Evolutionary conservation across 2,888 invertebrate genomes (phyloP).

Genomic region (Rhogogaster chlorosoma): DNA sequence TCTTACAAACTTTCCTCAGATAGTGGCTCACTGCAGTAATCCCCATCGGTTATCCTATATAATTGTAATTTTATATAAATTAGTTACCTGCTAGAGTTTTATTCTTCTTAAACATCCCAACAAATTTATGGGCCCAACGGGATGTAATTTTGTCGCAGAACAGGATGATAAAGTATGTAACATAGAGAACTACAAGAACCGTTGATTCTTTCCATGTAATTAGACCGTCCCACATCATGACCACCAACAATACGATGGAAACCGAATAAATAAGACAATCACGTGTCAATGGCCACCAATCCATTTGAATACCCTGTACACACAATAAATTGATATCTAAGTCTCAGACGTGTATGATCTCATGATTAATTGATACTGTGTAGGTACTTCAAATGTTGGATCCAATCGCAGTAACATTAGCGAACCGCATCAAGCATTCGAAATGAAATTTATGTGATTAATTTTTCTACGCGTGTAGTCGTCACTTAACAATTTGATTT

Average conservation of each 20-base stretch:
- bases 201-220: constrained; percentile 91
- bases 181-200: constrained; percentile 86
- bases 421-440: not conserved
- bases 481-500: not conserved
- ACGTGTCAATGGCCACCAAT: constrained; percentile 90
- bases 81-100: constrained; percentile 43
- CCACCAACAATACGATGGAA: constrained; percentile 85
- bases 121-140: constrained; percentile 51
- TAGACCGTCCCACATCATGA: constrained; percentile 88
- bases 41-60: not conserved
- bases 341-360: not conserved
- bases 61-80: not conserved
- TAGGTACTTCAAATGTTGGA: not conserved
- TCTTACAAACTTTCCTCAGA: not conserved
- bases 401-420: not conserved
- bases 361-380: not conserved
- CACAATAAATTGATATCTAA: not conserved
- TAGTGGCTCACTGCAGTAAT: not conserved
- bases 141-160: constrained; percentile 63
- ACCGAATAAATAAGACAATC: constrained; percentile 89
- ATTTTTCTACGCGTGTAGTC: not conserved
- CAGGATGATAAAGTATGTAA: constrained; percentile 87
- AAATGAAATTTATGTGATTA: not conserved
- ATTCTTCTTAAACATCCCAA: not conserved
- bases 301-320: constrained; percentile 86